These are phyloP conservation scores for Phenganax marumi DNA, from an alignment of 92 coral and sea anemone species.

Conservation along the genomic window DNA sequence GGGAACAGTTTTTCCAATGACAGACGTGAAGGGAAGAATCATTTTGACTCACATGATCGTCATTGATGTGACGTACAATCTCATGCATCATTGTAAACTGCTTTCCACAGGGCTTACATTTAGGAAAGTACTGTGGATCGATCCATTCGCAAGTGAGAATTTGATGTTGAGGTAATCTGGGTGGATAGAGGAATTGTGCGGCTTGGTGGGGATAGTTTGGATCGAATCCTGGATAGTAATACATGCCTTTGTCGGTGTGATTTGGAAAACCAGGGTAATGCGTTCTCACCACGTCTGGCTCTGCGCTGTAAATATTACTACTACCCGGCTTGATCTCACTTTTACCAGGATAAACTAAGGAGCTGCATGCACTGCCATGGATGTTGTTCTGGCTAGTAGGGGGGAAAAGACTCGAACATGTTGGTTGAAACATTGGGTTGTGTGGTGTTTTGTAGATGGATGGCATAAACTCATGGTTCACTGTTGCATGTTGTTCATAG, in stretches of 20 bases:
- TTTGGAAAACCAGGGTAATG: constrained; percentile 28
- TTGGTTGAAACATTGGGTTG: constrained; percentile 23
- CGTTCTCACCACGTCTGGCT: constrained; percentile 33
- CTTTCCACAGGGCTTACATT: constrained; percentile 95
- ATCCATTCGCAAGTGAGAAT: constrained; percentile 98
- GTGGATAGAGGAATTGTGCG: background rate
- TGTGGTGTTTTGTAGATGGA: constrained; percentile 19
- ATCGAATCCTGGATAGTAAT: background rate
- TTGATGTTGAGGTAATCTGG: constrained; percentile 63
- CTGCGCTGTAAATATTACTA: constrained; percentile 35
- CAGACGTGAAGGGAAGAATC: constrained; percentile 96
- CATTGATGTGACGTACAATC: constrained; percentile 93
- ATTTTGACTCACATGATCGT: constrained; percentile 97
- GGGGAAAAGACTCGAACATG: constrained; percentile 17
- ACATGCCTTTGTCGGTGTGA: constrained; percentile 18
- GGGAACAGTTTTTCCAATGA: constrained; percentile 92
- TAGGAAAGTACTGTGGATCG: constrained; percentile 92
- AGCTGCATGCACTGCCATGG: constrained; percentile 21
- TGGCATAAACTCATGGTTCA: constrained; percentile 7
- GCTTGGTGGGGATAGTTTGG: background rate
- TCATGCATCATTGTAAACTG: constrained; percentile 95
- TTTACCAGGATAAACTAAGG: constrained; percentile 33
- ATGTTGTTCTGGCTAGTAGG: constrained; percentile 37
- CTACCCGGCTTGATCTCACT: constrained; percentile 41
- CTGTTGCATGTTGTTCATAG: constrained; percentile 21